Evolutionary conservation across 2,113 vertebrate genomes (phyloP), one percentile per base, ranked within the genome.

Genomic region (Gymnogyps californianus): DNA sequence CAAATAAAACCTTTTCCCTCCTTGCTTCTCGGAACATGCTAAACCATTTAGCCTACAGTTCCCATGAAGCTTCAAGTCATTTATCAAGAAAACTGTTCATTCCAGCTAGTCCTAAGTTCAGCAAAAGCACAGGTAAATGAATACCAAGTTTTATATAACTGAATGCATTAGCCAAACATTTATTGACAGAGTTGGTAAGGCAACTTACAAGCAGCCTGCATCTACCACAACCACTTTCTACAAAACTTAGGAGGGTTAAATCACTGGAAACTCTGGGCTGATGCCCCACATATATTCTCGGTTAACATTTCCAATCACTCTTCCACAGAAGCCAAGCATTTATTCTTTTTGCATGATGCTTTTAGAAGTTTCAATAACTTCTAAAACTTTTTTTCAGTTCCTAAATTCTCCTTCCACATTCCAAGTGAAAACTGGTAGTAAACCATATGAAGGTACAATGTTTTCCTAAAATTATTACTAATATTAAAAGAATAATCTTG

Each of bases 201-300:
- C 0, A 0, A 72, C 28, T 81, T 44, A 67, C 1, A 66, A 59
- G n/a, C 44, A 91, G 54, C 25, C 38, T 24, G 9, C 26, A 31
- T 5, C n/a, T 78, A 88, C 59, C 70, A 54, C 26, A 82, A 51
- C 16, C 31, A 34, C 16, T 19, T 82, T 64, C 44, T 74, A 78
- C 36, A 74, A 17, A 85, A 72, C n/a, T 59, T 82, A 15, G 0
- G 21, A 70, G 46, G 34, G 58, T 82, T 52, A 40, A 1, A 1
- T 51, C 77, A 83, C 51, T 34, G 44, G 59, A 78, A 82, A 71
- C 51, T 54, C 64, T 40, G 51, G 19, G 31, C 25, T 74, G 44
- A 54, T 19, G 38, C 7, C 47, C 32, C 47, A 26, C 14, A 8
- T 20, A 28, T 3, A 25, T 3, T 13, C 2, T 19, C 0, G 0